A percentile compares a stretch with the other conserved stretches of the same genome.
These are phyloP conservation scores for Argyresthia albistria DNA, from an alignment of 2,888 invertebrate species.

Conservation along the genomic window DNA sequence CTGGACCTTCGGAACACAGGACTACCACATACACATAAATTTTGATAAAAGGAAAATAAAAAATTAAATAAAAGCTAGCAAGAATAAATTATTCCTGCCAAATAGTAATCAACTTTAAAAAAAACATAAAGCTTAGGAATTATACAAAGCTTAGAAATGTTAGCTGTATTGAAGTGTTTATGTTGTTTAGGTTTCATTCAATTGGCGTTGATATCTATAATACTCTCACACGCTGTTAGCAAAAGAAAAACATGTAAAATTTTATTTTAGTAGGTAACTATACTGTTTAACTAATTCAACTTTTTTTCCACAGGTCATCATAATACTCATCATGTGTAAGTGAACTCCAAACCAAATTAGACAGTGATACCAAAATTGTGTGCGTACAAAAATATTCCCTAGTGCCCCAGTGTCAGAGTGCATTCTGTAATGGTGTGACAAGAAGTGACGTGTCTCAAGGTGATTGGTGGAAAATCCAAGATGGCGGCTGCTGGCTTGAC, in stretches of 20 bases:
- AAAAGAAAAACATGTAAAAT: background rate
- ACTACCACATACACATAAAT: no score
- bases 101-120: no score
- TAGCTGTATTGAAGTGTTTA: no score
- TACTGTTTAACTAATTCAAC: background rate
- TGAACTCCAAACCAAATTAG: background rate
- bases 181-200: no score
- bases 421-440: background rate
- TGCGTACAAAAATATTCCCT: background rate
- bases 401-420: background rate
- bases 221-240: background rate
- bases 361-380: background rate
- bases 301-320: background rate
- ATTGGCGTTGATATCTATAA: no score
- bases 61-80: no score
- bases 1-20: no score
- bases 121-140: no score
- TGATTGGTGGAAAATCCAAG: background rate
- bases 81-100: no score
- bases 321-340: background rate
- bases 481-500: slow-evolving; percentile 1
- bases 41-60: no score
- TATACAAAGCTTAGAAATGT: no score
- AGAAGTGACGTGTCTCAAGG: background rate
- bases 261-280: background rate